phyloP scores from a whole-genome alignment of 2,797 vertebrate species.

The Lepidocolaptes lacrymiger region DNA sequence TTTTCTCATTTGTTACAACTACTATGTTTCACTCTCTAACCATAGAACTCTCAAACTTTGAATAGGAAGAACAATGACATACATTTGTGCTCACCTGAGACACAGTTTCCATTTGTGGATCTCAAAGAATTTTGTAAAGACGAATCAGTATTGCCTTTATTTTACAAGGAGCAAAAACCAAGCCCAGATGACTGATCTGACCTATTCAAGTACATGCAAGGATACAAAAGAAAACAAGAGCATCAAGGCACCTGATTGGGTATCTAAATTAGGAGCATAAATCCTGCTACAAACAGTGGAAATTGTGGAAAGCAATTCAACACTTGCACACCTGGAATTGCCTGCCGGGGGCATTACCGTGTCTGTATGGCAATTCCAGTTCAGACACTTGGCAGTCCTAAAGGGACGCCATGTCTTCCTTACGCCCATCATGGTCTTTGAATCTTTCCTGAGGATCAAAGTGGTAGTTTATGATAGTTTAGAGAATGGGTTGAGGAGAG shows the following conservation, averaged over 20 bases:
- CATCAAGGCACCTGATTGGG: neutral
- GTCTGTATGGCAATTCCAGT: neutral
- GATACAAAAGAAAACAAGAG: neutral
- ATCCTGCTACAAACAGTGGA: neutral
- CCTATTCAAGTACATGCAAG: neutral
- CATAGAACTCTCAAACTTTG: neutral
- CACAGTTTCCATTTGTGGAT: neutral
- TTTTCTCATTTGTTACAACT: neutral
- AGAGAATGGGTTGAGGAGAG: neutral
- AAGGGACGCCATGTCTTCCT: neutral
- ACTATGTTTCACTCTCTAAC: neutral
- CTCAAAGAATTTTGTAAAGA: neutral
- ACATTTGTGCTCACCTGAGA: neutral
- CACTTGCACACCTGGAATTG: neutral
- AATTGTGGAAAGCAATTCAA: neutral
- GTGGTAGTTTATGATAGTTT: neutral
- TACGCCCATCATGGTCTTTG: neutral
- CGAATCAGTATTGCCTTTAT: neutral
- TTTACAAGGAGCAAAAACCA: neutral
- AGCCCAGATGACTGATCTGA: neutral
- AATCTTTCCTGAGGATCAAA: neutral
- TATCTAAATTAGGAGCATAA: neutral
- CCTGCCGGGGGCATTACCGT: neutral
- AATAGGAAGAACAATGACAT: neutral
- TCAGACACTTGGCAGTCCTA: neutral